Base-by-base conservation (phyloP, 2,797 vertebrate species). In the Lateolabrax maculatus region DNA sequence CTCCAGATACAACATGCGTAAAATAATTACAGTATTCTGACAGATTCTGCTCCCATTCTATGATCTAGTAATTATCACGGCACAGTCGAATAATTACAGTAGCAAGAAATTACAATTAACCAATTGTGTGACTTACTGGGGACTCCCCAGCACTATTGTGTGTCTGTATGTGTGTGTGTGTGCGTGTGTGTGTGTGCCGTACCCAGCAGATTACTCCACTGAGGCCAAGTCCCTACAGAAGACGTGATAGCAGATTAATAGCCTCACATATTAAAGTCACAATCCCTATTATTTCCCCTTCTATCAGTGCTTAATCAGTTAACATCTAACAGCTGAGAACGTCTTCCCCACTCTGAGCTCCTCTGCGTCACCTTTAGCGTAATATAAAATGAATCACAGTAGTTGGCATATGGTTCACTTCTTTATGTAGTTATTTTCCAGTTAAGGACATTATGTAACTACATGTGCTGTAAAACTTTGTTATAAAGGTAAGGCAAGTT, bases 41-140 rank as follows among this genome's bases (percentile, higher is more conserved):
- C 81, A 82, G 86, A 91, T 89, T 82, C 84, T 89, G 87, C 88
- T 92, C 90, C 81, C 84, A 77, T 90, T 92, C 86, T 90, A 85
- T 91, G 87, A 91, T 93, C 92, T 88, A 80, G 90, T 95, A 95
- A 95, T 95, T 94, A 94, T 95, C 89, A 89, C 89, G 87, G 88
- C 90, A 88, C 88, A 93, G 92, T 94, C 39, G 46, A 94, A 95
- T 95, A 96, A 96, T 96, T 96, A 95, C 95, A 93, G 91, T 84
- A 84, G 79, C 85, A 92, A 91, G 88, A 91, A 94, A 94, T 92
- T 93, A 90, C 94, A 95, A 94, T 95, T 93, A 95, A 94, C 90
- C 80, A 49, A 86, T 91, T 90, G 85, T 93, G 90, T 91, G 86
- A 93, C 91, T 92, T 93, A 80, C 86, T 77, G 76, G 86, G 80